Percentiles rank a stretch among this genome's conserved stretches.
phyloP scores from a whole-genome alignment of 2,888 invertebrate species.

The Cosmopolites sordidus region DNA sequence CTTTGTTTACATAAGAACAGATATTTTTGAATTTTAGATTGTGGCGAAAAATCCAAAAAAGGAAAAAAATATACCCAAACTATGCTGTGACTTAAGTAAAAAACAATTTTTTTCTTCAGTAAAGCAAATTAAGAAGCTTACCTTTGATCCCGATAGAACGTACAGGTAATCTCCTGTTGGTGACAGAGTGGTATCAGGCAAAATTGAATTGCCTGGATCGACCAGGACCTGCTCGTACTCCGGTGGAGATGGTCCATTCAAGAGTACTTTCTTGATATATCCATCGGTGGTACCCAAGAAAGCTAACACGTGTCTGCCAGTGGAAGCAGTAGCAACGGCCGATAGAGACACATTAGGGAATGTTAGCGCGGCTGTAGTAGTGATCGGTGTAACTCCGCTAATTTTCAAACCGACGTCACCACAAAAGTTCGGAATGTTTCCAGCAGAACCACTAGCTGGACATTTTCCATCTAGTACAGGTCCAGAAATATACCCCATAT shows the following conservation, averaged over 20 bases:
- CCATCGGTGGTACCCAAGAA: slow-evolving; percentile 90
- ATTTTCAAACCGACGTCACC: slow-evolving; percentile 89
- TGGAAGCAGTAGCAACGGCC: slow-evolving; percentile 81
- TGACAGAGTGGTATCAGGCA: slow-evolving; percentile 84
- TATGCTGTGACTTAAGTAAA: no score
- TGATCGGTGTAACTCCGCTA: slow-evolving; percentile 81
- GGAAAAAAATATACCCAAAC: no score
- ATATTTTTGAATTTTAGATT: no score
- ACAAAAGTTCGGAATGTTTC: slow-evolving; percentile 89
- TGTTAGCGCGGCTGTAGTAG: slow-evolving; percentile 68
- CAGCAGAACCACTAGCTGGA: slow-evolving; percentile 80
- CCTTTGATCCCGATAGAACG: slow-evolving; percentile 73
- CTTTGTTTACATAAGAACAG: no score
- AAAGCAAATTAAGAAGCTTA: no score
- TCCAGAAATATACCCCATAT: slow-evolving; percentile 87
- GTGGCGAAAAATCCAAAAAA: no score
- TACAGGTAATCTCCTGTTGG: slow-evolving; percentile 80
- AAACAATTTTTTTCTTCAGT: no score
- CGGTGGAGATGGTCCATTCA: slow-evolving; percentile 68
- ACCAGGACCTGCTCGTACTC: slow-evolving; percentile 86
- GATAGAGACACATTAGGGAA: slow-evolving; percentile 79
- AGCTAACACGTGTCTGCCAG: slow-evolving; percentile 88
- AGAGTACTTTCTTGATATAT: slow-evolving; percentile 76
- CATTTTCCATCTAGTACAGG: slow-evolving; percentile 89
- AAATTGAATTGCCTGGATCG: slow-evolving; percentile 71